These are phyloP conservation scores for Conchocele bisecta DNA, from an alignment of 2,888 invertebrate genomes.

Conservation along the genomic window DNA sequence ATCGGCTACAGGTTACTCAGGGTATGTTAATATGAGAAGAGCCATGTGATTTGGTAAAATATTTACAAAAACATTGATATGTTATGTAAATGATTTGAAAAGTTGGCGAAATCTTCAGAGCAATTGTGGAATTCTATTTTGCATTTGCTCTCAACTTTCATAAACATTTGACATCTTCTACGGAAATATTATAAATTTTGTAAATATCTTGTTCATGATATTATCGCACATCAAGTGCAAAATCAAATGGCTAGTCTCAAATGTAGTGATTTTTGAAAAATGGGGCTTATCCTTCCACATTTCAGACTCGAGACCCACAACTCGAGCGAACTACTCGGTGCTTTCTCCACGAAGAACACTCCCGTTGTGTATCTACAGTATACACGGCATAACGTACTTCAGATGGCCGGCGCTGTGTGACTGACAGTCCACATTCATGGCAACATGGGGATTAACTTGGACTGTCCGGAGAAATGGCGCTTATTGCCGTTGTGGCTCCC, in stretches of 20 bases:
- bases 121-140: too few species aligned
- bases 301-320: slow-evolving; percentile 71
- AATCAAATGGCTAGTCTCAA: not conserved
- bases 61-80: too few species aligned
- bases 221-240: not conserved
- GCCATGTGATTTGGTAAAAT: too few species aligned
- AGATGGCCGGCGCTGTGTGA: slow-evolving; percentile 47
- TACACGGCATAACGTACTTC: slow-evolving; percentile 44
- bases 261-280: not conserved
- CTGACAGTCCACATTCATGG: too few species aligned
- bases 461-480: too few species aligned
- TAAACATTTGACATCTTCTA: not conserved
- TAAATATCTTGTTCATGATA: not conserved
- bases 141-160: not conserved
- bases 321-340: slow-evolving; percentile 86
- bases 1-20: too few species aligned
- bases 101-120: too few species aligned
- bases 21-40: too few species aligned
- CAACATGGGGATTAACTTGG: too few species aligned
- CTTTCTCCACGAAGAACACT: slow-evolving; percentile 96
- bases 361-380: slow-evolving; percentile 85
- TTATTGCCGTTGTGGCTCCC: too few species aligned
- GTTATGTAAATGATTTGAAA: not conserved
- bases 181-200: not conserved
- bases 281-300: slow-evolving; percentile 9